These are phyloP conservation scores for Ariopsis seemanni DNA, from an alignment of 2,113 vertebrate genomes.

Conservation along the genomic window DNA sequence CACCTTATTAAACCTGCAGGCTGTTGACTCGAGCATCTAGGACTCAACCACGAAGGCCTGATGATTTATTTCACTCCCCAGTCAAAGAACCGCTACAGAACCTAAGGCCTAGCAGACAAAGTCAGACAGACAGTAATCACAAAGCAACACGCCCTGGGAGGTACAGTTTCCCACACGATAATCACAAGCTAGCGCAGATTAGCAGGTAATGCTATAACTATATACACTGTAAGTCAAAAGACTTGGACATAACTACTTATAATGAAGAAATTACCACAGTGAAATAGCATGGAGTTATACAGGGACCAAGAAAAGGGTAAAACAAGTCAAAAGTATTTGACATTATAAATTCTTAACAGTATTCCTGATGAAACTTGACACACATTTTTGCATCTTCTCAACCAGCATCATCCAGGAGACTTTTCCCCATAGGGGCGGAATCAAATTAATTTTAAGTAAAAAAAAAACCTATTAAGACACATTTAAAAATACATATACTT, in stretches of 20 bases:
- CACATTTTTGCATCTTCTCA: background rate
- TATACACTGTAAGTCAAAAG: background rate
- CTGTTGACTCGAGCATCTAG: slow-evolving; percentile 43
- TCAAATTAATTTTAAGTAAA: background rate
- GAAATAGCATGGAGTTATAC: background rate
- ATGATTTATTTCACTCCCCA: slow-evolving; percentile 66
- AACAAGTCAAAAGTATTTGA: background rate
- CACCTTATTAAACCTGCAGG: slow-evolving; percentile 53
- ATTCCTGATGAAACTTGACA: background rate
- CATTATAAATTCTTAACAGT: background rate
- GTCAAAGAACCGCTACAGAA: slow-evolving; percentile 46
- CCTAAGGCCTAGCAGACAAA: slow-evolving; percentile 44
- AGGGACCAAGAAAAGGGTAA: background rate
- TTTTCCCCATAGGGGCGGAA: background rate
- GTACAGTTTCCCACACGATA: background rate
- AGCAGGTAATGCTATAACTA: background rate
- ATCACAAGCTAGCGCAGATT: background rate
- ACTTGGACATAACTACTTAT: background rate
- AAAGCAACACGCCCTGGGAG: background rate
- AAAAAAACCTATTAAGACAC: background rate
- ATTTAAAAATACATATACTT: background rate
- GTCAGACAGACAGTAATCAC: background rate
- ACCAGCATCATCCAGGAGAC: background rate
- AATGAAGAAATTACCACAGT: background rate
- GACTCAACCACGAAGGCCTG: slow-evolving; percentile 68